A percentile compares a stretch with the other conserved stretches of the same genome.
phyloP scores from a whole-genome alignment of 1,140 invertebrate species.

The Hyles euphorbiae region DNA sequence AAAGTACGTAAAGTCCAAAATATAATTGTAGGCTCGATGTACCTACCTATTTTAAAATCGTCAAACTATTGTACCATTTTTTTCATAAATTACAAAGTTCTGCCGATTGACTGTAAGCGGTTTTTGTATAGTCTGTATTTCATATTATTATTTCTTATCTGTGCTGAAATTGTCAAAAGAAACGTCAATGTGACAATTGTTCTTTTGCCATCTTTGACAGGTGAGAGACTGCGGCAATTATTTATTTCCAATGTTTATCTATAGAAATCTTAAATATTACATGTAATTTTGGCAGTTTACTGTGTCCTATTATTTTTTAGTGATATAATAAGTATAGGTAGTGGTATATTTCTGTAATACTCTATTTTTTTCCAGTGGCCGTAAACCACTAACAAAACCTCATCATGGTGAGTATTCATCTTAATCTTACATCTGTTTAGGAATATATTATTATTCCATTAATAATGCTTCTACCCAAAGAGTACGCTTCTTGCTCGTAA shows the following conservation, averaged over 20 bases:
- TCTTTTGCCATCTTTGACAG: slow-evolving; percentile 51
- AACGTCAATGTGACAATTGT: slow-evolving; percentile 10
- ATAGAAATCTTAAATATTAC: slow-evolving; percentile 34
- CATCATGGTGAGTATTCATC: slow-evolving; percentile 39
- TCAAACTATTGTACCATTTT: no score
- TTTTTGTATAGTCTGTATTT: no score
- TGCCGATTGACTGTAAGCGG: no score
- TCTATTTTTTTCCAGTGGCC: slow-evolving; percentile 34
- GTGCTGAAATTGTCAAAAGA: background rate
- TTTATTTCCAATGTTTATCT: slow-evolving; percentile 3
- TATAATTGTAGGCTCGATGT: no score
- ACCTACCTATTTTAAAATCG: no score
- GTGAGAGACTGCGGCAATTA: slow-evolving; percentile 27
- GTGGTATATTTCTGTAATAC: slow-evolving; percentile 2
- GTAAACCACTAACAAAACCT: slow-evolving; percentile 13
- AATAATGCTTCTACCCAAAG: no score
- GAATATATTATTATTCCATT: no score
- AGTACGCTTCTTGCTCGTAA: no score
- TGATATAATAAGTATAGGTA: background rate
- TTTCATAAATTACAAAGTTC: no score
- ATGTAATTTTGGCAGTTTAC: background rate
- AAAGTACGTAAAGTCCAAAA: no score
- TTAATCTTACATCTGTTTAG: no score
- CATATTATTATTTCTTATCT: no score
- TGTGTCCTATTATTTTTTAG: background rate